Evolutionary conservation across 2,888 invertebrate genomes (phyloP).

Genomic region (Lochmaea crataegi): DNA sequence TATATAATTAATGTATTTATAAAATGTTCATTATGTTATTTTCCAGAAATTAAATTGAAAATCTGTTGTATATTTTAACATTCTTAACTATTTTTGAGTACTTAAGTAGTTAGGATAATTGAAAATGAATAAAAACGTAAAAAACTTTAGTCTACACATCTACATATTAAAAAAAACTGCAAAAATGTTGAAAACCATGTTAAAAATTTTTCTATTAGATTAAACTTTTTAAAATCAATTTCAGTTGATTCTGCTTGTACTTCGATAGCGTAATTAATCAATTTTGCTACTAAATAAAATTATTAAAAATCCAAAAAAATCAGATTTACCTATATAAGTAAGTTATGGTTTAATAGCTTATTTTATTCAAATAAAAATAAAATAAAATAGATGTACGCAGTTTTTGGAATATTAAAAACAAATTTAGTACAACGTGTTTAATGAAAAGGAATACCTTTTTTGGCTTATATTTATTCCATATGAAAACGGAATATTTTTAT

Average conservation of each 20-base stretch:
- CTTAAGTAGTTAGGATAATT: not conserved
- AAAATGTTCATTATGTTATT: not conserved
- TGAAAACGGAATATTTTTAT: not conserved
- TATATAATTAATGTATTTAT: not conserved
- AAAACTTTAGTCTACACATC: not conserved
- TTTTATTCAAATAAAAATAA: not conserved
- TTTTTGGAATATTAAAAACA: not conserved
- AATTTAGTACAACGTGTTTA: not conserved
- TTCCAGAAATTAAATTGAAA: not conserved
- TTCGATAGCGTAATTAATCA: not conserved
- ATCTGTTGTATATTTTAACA: not conserved
- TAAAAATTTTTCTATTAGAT: too few species aligned
- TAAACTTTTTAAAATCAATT: too few species aligned
- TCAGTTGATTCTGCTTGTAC: too few species aligned
- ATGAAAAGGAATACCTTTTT: not conserved
- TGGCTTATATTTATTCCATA: not conserved
- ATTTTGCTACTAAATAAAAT: not conserved
- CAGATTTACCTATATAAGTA: not conserved
- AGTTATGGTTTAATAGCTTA: not conserved
- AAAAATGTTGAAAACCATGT: not conserved
- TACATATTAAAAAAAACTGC: not conserved
- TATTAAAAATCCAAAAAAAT: not conserved
- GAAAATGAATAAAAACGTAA: not conserved
- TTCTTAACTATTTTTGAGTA: conserved; percentile 1
- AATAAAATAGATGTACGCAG: not conserved